phyloP scores from a whole-genome alignment of 2,113 vertebrate species.

The Progne subis region DNA sequence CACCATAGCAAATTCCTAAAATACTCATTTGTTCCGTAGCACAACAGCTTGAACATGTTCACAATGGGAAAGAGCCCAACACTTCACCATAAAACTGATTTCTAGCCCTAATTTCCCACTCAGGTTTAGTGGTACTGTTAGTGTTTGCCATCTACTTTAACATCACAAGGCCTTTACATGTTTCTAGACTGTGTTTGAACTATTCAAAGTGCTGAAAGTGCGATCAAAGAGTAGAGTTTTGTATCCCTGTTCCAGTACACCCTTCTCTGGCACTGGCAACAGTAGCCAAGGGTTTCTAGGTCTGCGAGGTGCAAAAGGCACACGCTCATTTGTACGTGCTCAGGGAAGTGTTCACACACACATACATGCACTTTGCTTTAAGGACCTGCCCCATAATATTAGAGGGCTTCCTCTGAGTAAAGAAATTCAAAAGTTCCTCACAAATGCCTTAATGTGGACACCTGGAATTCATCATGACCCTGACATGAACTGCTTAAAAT shows the following conservation, averaged over 20 bases:
- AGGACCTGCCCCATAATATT: background rate
- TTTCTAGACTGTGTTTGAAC: slow-evolving; percentile 20
- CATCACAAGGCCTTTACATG: background rate
- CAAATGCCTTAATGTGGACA: background rate
- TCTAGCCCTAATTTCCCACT: background rate
- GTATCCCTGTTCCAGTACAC: background rate
- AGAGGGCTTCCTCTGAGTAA: background rate
- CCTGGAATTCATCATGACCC: background rate
- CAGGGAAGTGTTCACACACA: background rate
- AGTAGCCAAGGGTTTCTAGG: background rate
- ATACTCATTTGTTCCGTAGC: slow-evolving; percentile 34
- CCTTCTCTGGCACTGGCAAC: background rate
- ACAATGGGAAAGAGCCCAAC: slow-evolving; percentile 43
- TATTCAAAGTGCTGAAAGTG: slow-evolving; percentile 72
- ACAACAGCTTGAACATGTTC: slow-evolving; percentile 35
- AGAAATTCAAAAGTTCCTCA: background rate
- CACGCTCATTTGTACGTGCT: background rate
- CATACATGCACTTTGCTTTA: background rate
- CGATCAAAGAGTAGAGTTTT: background rate
- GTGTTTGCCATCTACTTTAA: slow-evolving; percentile 13
- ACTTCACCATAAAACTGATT: slow-evolving; percentile 3
- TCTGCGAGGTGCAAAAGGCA: slow-evolving; percentile 20
- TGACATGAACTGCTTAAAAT: background rate
- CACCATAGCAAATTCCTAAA: slow-evolving; percentile 60
- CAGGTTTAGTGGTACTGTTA: background rate